Evolutionary conservation across 2,797 vertebrate species (phyloP).

Genomic region (Tympanoctomys barrerae): DNA sequence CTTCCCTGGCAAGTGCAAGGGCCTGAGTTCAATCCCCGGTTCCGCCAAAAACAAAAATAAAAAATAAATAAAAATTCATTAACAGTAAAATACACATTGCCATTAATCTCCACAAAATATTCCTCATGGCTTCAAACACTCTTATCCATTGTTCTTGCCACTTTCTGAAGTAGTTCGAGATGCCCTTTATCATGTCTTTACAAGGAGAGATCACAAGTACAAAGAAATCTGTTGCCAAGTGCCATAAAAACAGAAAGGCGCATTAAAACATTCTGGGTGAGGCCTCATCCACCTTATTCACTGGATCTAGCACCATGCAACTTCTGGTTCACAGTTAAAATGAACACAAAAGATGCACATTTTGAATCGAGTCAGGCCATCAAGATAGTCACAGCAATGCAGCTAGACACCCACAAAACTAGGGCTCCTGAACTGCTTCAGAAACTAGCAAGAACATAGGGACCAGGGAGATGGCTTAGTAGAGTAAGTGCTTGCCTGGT

Average conservation of each 20-base stretch:
- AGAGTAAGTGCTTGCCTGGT: too few relatives aligned
- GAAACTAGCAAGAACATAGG: neutral
- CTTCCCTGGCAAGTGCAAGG: too few relatives aligned
- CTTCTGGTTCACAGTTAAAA: neutral
- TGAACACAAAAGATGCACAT: neutral
- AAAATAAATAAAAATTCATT: neutral
- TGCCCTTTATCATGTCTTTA: neutral
- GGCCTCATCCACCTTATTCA: neutral
- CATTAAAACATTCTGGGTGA: neutral
- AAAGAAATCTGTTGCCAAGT: neutral
- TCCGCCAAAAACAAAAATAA: too few relatives aligned
- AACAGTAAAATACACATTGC: neutral
- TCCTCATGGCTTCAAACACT: neutral
- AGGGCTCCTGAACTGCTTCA: neutral
- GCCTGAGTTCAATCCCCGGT: too few relatives aligned
- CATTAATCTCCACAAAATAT: neutral
- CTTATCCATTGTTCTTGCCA: neutral
- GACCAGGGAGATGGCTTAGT: too few relatives aligned
- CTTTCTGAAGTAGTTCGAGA: neutral
- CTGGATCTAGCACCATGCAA: neutral
- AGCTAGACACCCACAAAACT: neutral
- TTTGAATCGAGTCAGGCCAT: neutral
- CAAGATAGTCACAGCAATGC: neutral
- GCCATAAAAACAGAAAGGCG: neutral
- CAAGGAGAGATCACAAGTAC: neutral